Evolutionary conservation across 2,888 invertebrate genomes (phyloP).

Genomic region (Chloroclystis v-ata): DNA sequence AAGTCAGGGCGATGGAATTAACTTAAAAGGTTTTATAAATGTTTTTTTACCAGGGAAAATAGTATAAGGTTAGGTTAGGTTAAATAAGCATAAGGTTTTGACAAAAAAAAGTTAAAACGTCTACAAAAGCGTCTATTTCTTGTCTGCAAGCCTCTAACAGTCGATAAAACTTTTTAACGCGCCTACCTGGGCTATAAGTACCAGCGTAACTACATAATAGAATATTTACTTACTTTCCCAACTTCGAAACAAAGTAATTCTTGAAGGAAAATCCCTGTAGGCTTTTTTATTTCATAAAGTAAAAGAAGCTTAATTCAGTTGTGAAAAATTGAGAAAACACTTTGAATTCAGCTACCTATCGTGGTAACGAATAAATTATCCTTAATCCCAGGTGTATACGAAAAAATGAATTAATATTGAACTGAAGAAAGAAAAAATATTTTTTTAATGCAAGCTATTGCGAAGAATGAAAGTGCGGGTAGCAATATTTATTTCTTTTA

Average conservation of each 20-base stretch:
- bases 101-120: too few species aligned
- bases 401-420: slow-evolving; percentile 45
- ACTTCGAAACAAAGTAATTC: slow-evolving; percentile 10
- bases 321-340: slow-evolving; percentile 1
- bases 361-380: slow-evolving; percentile 12
- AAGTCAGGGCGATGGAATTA: too few species aligned
- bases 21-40: too few species aligned
- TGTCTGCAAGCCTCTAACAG: not conserved
- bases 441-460: too few species aligned
- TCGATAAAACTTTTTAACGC: not conserved
- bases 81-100: too few species aligned
- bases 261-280: not conserved
- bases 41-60: too few species aligned
- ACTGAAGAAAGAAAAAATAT: slow-evolving; percentile 43
- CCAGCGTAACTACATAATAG: not conserved
- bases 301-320: not conserved
- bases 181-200: not conserved
- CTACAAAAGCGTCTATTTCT: too few species aligned
- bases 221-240: not conserved
- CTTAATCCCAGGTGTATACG: slow-evolving; percentile 30
- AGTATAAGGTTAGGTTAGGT: too few species aligned
- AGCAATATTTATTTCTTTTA: too few species aligned
- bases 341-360: not conserved
- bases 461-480: too few species aligned
- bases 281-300: slow-evolving; percentile 2